Percentiles rank a stretch among this genome's conserved stretches.
phyloP scores from a whole-genome alignment of 1,140 invertebrate genomes.

The Drosophila seguyi region DNA sequence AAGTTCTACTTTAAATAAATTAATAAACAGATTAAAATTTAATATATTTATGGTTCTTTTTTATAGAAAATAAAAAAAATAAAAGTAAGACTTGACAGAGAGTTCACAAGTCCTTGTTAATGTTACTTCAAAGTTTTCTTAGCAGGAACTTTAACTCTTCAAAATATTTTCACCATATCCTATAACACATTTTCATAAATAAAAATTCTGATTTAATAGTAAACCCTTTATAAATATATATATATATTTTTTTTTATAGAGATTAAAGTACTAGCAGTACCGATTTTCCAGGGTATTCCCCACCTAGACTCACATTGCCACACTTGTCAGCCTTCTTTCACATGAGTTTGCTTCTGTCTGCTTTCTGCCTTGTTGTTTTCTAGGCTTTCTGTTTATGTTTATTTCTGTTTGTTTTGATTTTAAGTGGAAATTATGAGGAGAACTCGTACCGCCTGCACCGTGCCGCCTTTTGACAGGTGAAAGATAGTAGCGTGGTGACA shows the following conservation, averaged over 20 bases:
- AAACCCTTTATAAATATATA: neutral
- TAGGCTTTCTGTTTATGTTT: conserved; percentile 24
- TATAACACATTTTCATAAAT: too few species aligned
- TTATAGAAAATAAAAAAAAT: too few species aligned
- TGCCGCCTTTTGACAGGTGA: conserved; percentile 34
- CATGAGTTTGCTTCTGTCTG: conserved; percentile 30
- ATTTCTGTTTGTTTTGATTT: conserved; percentile 54
- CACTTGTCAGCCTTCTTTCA: conserved; percentile 10
- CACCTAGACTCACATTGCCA: too few species aligned
- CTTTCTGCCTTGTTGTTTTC: conserved; percentile 6
- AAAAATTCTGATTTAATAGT: neutral
- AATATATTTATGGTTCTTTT: too few species aligned
- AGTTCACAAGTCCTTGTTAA: too few species aligned
- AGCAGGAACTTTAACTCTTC: neutral
- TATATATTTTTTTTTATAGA: neutral
- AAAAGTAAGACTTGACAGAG: too few species aligned
- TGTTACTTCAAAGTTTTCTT: too few species aligned
- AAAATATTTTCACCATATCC: too few species aligned
- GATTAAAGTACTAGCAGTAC: neutral
- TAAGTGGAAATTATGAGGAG: conserved; percentile 61
- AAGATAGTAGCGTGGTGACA: conserved; percentile 8
- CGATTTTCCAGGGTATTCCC: neutral
- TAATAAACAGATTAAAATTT: too few species aligned
- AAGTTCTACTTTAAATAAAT: too few species aligned
- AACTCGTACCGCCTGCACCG: conserved; percentile 24